Evolutionary conservation across 2,797 vertebrate genomes (phyloP).

Genomic region (Lagocephalus sceleratus): DNA sequence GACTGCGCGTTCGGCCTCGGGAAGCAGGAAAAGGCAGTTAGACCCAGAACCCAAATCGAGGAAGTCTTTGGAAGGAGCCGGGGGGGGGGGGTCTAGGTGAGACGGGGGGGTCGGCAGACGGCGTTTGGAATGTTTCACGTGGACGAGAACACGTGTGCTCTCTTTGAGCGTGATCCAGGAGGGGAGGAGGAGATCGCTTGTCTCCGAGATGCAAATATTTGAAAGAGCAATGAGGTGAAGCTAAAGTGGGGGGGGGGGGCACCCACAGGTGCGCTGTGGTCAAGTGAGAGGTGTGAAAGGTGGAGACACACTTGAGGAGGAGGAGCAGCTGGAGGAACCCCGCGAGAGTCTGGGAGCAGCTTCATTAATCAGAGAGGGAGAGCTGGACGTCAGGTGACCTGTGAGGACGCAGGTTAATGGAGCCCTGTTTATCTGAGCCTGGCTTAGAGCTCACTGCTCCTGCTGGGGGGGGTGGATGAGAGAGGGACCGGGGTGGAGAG

Average conservation of each 20-base stretch:
- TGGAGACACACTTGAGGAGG: constrained; percentile 19
- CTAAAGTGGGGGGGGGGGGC: too few species aligned
- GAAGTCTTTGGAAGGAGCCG: not conserved
- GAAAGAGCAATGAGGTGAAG: too few species aligned
- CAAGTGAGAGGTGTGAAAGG: constrained; percentile 18
- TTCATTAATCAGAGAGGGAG: constrained; percentile 69
- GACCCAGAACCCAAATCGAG: constrained; percentile 17
- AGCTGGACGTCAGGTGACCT: constrained; percentile 51
- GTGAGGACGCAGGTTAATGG: constrained; percentile 54
- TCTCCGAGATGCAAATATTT: constrained; percentile 14
- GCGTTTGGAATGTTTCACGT: constrained; percentile 7
- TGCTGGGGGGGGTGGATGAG: too few species aligned
- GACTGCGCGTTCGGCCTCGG: not conserved
- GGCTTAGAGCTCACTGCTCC: not conserved
- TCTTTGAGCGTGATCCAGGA: too few species aligned
- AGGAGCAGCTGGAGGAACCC: constrained; percentile 6
- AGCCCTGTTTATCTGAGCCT: constrained; percentile 66
- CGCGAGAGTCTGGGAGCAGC: constrained; percentile 46
- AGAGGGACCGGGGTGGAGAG: too few species aligned
- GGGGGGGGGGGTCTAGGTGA: too few species aligned
- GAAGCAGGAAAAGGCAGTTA: not conserved
- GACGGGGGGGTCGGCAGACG: too few species aligned
- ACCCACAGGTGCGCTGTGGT: too few species aligned
- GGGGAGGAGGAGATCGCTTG: too few species aligned
- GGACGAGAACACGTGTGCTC: not conserved